Conservation (phyloP, 2,113 vertebrate genomes). For the Salminus brasiliensis region DNA sequence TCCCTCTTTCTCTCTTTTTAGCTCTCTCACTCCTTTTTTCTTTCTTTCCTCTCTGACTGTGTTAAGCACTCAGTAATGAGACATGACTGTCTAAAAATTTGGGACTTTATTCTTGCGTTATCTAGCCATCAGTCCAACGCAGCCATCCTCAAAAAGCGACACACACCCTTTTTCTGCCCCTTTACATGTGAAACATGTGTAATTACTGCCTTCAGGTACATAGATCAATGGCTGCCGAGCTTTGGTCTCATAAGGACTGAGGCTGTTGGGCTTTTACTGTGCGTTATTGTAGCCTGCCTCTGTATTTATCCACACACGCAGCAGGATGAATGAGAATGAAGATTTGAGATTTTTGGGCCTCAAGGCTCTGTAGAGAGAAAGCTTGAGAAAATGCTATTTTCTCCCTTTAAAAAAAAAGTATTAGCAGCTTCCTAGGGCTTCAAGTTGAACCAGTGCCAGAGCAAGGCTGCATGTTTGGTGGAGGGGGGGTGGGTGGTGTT, state of each 20-base stretch:
- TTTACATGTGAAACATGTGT: conserved; percentile 23
- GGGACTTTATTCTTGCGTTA: conserved; percentile 1
- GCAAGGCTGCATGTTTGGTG: not conserved
- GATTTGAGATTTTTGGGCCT: conserved; percentile 5
- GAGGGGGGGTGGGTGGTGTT: not conserved
- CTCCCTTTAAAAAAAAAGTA: not conserved
- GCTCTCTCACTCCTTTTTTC: no score
- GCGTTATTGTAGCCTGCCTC: not conserved
- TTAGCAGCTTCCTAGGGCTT: not conserved
- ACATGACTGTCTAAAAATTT: not conserved
- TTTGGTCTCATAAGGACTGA: conserved; percentile 33
- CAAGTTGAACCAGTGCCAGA: not conserved
- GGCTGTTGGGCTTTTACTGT: conserved; percentile 3
- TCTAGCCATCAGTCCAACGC: conserved; percentile 2
- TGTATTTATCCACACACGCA: not conserved
- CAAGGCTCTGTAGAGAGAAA: not conserved
- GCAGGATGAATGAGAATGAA: conserved; percentile 2
- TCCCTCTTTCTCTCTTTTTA: no score
- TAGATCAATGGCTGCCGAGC: conserved; percentile 37
- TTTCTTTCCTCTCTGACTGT: not conserved
- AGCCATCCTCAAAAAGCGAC: not conserved
- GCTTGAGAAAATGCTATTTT: not conserved
- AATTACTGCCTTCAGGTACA: conserved; percentile 26
- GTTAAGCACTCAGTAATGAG: conserved; percentile 32
- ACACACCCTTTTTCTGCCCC: conserved; percentile 1